Evolutionary conservation across 2,888 invertebrate species (phyloP).

Genomic region (Acleris sparsana): DNA sequence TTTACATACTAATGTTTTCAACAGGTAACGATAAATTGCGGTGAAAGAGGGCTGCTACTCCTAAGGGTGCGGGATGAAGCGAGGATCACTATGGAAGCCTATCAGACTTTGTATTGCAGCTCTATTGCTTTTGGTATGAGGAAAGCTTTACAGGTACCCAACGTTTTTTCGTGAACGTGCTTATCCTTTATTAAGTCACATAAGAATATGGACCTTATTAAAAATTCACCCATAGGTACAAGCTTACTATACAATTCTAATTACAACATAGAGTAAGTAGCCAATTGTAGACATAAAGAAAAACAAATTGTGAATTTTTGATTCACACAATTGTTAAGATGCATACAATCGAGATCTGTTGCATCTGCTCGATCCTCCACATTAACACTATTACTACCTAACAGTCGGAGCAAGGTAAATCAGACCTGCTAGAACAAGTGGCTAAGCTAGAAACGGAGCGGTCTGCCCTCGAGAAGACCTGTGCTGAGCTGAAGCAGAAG

Average conservation of each 20-base stretch:
- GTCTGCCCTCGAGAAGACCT: conserved; percentile 84
- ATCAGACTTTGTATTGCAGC: conserved; percentile 98
- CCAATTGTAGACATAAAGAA: too few relatives aligned
- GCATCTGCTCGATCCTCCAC: too few relatives aligned
- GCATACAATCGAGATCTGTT: too few relatives aligned
- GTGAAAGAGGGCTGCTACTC: conserved; percentile 96
- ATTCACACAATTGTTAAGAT: too few relatives aligned
- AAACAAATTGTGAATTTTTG: too few relatives aligned
- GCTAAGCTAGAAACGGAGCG: conserved; percentile 88
- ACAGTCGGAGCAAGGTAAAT: conserved; percentile 93
- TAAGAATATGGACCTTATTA: background rate
- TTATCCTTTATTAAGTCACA: too few relatives aligned
- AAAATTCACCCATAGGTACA: too few relatives aligned
- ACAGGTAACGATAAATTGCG: conserved; percentile 98
- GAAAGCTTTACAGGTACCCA: conserved; percentile 93
- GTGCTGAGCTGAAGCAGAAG: conserved; percentile 82
- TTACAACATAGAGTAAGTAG: too few relatives aligned
- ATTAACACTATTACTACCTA: background rate
- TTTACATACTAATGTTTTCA: too few relatives aligned
- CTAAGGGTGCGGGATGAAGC: conserved; percentile 97
- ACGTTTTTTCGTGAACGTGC: background rate
- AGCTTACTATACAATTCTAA: too few relatives aligned
- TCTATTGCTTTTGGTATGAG: conserved; percentile 99
- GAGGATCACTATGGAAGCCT: conserved; percentile 97
- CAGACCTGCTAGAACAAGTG: conserved; percentile 89